Evolutionary conservation across 2,113 vertebrate species (phyloP).

Genomic region (Bujurquina vittata): DNA sequence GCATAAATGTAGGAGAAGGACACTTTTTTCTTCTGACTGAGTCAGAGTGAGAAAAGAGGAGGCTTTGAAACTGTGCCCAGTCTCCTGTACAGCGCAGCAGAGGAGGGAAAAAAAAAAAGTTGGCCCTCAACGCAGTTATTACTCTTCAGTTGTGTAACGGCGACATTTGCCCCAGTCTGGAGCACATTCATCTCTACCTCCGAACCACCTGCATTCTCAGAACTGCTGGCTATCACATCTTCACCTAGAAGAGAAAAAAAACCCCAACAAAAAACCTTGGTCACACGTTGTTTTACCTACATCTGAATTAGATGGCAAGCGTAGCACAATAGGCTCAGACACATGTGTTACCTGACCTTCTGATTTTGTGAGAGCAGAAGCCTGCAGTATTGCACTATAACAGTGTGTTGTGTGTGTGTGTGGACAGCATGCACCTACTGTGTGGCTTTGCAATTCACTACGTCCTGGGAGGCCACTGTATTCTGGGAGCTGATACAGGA

Average conservation of each 20-base stretch:
- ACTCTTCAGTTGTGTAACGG: conserved; percentile 69
- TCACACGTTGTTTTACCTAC: conserved; percentile 27
- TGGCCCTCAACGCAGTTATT: conserved; percentile 59
- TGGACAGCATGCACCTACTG: conserved; percentile 22
- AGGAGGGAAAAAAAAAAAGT: conserved; percentile 16
- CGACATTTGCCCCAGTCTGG: conserved; percentile 64
- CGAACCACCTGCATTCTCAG: conserved; percentile 60
- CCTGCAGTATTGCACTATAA: conserved; percentile 14
- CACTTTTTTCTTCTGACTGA: conserved; percentile 43
- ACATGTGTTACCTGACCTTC: conserved; percentile 40
- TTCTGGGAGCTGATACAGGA: conserved; percentile 50
- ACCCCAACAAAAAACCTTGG: neutral
- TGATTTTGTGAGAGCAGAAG: conserved; percentile 21
- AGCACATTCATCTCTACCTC: conserved; percentile 62
- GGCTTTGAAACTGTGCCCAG: conserved; percentile 64
- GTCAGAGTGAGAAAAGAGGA: conserved; percentile 65
- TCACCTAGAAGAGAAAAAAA: conserved; percentile 30
- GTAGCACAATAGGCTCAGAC: conserved; percentile 9
- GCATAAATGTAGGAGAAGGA: conserved; percentile 49
- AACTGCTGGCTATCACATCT: conserved; percentile 50
- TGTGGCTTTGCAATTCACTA: conserved; percentile 11
- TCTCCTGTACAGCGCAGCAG: conserved; percentile 54
- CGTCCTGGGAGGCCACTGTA: conserved; percentile 5
- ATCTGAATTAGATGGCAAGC: conserved; percentile 4
- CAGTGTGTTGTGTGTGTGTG: neutral